phyloP scores from a whole-genome alignment of 1,140 invertebrate genomes.

The Psilanteris sp. region DNA sequence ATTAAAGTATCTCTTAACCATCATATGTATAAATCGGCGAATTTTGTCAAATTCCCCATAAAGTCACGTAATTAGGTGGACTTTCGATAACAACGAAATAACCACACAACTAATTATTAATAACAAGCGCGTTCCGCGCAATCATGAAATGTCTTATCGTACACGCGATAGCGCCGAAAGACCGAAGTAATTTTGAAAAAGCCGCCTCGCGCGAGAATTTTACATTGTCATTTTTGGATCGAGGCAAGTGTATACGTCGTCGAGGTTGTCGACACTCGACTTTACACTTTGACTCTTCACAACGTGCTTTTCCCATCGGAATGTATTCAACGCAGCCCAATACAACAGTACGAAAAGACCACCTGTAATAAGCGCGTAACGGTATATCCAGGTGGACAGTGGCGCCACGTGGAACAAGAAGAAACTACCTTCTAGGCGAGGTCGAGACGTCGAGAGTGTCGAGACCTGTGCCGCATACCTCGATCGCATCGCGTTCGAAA shows the following conservation, averaged over 20 bases:
- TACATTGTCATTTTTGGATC: conserved; percentile 2
- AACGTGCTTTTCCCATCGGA: conserved; percentile 59
- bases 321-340: conserved; percentile 51
- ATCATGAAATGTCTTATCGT: no score
- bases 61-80: no score
- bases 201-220: conserved; percentile 1
- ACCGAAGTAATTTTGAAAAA: no score
- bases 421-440: conserved; percentile 76
- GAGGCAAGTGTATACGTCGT: conserved; percentile 25
- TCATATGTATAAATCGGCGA: no score
- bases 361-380: conserved; percentile 74
- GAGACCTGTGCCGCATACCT: conserved; percentile 74
- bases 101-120: no score
- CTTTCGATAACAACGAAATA: no score
- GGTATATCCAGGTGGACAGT: conserved; percentile 73
- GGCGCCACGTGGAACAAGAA: conserved; percentile 69
- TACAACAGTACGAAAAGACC: conserved; percentile 63
- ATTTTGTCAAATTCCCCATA: no score
- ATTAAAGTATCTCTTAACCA: no score
- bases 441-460: conserved; percentile 75
- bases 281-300: conserved; percentile 50
- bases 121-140: no score
- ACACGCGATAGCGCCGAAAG: no score
- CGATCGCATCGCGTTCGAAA: conserved; percentile 70
- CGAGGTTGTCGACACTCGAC: conserved; percentile 58